Evolutionary conservation across 2,888 invertebrate genomes (phyloP), one percentile per base, ranked within the genome.

Genomic region (Apamea crenata): DNA sequence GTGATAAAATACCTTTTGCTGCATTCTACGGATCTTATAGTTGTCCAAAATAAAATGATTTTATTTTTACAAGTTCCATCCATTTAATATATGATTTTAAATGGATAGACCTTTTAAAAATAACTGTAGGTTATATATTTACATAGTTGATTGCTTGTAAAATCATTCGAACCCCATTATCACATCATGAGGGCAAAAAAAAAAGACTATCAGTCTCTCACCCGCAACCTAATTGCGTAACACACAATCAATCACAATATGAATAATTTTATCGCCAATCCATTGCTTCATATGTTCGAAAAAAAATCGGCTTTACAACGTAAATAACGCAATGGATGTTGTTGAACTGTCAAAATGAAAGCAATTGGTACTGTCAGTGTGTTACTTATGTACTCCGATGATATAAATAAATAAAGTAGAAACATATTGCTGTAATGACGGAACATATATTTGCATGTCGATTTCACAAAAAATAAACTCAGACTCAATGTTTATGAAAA

Each of bases 381-480:
- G 1, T 56, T 21, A 25, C 4, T 12, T 12, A n/a, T 12, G 12
- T 56, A 56, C n/a, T n/a, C 12, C n/a, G 0, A 1, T 12, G 1
- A 12, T 16, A 32, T 16, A 21, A 47, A n/a, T n/a, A 47, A 8
- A 18, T 0, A 53, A 65, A 8, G 25, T n/a, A 32, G 7, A 40
- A 78, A 21, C 50, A 47, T 29, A 56, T 4, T 47, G 4, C 21
- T 21, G 5, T 4, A 74, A 25, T 21, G 7, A 53, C 21, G 21
- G 32, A 40, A 50, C 14, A 59, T 21, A 32, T 16, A 66, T 77
- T 67, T 61, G 21, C 16, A 78, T 50, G 7, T 50, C 10, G 21
- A 8, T 50, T 74, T 40, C 8, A 44, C 18, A n/a, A 78, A 77
- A 79, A 73, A 80, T n/a, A 25, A 66, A 69, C 16, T n/a, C 59